A percentile compares a stretch with the other conserved stretches of the same genome.
Conservation (phyloP, 1,140 invertebrate species). For the Hormaphis cornu region DNA sequence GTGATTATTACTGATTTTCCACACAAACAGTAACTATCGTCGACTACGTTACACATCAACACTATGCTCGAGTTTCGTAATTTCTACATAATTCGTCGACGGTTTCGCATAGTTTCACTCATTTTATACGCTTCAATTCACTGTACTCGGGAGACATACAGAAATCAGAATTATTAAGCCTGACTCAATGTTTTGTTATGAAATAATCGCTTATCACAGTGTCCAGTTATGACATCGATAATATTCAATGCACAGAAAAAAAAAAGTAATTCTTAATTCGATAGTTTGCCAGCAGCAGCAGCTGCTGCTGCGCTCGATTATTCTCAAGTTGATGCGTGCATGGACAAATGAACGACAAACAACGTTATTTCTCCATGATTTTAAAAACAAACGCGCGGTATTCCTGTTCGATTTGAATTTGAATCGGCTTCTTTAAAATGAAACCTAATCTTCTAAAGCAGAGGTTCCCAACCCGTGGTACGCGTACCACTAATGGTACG, state of each 20-base stretch:
- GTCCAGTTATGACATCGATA: neutral
- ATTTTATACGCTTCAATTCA: neutral
- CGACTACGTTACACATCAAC: neutral
- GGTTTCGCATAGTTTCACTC: conserved; percentile 20
- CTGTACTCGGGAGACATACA: neutral
- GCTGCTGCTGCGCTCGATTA: too few relatives aligned
- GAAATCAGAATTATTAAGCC: neutral
- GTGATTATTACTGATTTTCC: neutral
- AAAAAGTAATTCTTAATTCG: neutral
- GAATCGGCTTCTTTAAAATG: too few relatives aligned
- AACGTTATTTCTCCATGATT: neutral
- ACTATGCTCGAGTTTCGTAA: conserved; percentile 6
- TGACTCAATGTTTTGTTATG: conserved; percentile 16
- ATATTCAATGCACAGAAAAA: too few relatives aligned
- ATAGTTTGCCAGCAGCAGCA: too few relatives aligned
- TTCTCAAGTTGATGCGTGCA: neutral
- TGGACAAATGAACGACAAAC: neutral
- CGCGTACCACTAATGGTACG: too few relatives aligned
- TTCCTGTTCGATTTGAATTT: too few relatives aligned
- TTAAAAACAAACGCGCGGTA: neutral
- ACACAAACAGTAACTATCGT: neutral
- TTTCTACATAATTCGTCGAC: conserved; percentile 23
- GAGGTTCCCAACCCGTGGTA: too few relatives aligned
- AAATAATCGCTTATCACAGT: conserved; percentile 5
- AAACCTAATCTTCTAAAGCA: too few relatives aligned